Evolutionary conservation across 2,888 invertebrate genomes (phyloP).

Genomic region (Cephus rjabovi): DNA sequence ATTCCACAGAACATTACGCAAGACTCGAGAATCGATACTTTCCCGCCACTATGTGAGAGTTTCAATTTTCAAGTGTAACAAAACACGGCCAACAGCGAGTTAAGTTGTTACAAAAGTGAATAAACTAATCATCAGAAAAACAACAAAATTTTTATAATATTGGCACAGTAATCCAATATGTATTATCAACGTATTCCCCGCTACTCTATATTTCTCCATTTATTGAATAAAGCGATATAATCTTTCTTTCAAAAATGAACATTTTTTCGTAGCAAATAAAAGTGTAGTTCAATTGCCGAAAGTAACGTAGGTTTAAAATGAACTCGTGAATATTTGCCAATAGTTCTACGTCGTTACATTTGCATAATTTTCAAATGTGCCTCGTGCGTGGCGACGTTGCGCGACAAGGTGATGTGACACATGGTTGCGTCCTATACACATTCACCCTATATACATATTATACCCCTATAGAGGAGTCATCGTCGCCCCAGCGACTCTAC

Average conservation of each 20-base stretch:
- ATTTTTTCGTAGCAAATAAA: neutral
- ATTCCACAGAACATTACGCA: too few species aligned
- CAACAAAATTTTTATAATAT: too few species aligned
- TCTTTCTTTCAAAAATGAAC: neutral
- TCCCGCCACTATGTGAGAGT: too few species aligned
- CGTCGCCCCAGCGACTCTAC: slow-evolving; percentile 31
- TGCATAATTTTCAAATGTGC: slow-evolving; percentile 61
- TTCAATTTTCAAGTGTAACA: too few species aligned
- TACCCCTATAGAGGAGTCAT: slow-evolving; percentile 21
- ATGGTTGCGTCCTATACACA: slow-evolving; percentile 16
- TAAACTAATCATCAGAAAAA: too few species aligned
- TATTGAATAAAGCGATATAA: too few species aligned
- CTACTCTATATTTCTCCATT: too few species aligned
- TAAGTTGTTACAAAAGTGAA: too few species aligned
- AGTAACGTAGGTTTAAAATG: neutral
- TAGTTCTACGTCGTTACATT: slow-evolving; percentile 44
- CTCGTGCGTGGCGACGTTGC: slow-evolving; percentile 38
- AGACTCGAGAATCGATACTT: too few species aligned
- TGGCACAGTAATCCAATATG: too few species aligned
- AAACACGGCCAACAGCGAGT: too few species aligned
- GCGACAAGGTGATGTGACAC: slow-evolving; percentile 37
- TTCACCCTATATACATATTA: neutral
- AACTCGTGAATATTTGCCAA: slow-evolving; percentile 36
- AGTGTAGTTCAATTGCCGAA: neutral
- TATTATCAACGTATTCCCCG: too few species aligned